Evolutionary conservation across 1,140 invertebrate species (phyloP), one percentile per base, ranked within the genome.

Genomic region (Hylaeus volcanicus): DNA sequence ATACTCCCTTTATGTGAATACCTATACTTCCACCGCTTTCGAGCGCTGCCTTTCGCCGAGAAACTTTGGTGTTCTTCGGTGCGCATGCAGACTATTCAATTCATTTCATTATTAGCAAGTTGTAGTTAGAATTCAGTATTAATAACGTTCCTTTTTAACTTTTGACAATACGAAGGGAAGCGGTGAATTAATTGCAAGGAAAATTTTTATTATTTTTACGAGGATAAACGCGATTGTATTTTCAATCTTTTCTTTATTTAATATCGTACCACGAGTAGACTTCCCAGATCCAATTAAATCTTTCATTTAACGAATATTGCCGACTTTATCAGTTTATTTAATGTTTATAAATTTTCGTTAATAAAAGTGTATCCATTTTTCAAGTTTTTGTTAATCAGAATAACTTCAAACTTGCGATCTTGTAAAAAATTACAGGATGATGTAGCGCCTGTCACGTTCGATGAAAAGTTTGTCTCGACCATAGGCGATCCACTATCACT

Each of bases 401-500:
- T 45, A 45, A 45, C 43, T 45, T 45, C 43, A 45, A 45, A 45
- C 43, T 45, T 5, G 3, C 39, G 3, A 8, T 6, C 45, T 41
- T 48, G 61, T 48, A 15, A 41, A 60, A 73, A 60, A 12, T 12
- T 73, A 60, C 14, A 37, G 53, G 45, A 60, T 60, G 71, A 73
- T 61, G 11, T 11, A 73, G 12, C 8, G 39, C 26, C 55, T n/a
- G 14, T 41, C 43, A 8, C n/a, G 48, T 61, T 4, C 41, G 5
- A 11, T 9, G 41, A 43, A 51, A 39, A 45, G 43, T 45, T 2
- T 51, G 73, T 64, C 60, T n/a, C 0, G 73, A 53, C 60, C 45
- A 51, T 5, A 53, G 37, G n/a, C 60, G 48, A 14, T 64, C 39
- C 60, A 53, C n/a, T 74, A 74, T 64, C 60, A 74, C 73, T 53